These are phyloP conservation scores for Anguilla marmorata DNA, from an alignment of 2,797 vertebrate genomes.

Conservation along the genomic window DNA sequence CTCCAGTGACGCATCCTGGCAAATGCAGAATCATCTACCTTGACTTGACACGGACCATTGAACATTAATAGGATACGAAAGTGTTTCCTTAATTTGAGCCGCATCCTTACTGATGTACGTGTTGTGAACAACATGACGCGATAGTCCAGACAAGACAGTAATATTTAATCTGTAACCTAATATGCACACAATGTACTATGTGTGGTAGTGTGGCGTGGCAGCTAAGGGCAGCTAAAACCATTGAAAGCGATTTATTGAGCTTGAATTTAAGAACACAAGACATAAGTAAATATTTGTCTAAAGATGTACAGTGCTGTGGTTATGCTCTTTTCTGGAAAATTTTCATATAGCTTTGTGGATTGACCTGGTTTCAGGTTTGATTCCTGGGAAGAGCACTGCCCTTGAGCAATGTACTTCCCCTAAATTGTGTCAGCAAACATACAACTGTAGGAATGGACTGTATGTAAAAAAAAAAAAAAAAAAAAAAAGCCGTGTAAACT, in stretches of 20 bases:
- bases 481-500: too few species aligned
- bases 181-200: background rate
- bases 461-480: too few species aligned
- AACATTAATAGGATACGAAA: background rate
- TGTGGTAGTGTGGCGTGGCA: background rate
- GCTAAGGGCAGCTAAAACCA: background rate
- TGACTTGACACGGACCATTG: background rate
- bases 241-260: background rate
- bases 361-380: background rate
- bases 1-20: background rate
- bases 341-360: background rate
- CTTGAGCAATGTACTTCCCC: too few species aligned
- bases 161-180: conserved; percentile 8
- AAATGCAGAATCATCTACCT: background rate
- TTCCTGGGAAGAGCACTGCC: background rate
- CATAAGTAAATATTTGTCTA: background rate
- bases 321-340: background rate
- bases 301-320: background rate
- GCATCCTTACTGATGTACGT: background rate
- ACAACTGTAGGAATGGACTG: too few species aligned
- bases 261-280: conserved; percentile 1
- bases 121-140: background rate
- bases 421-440: too few species aligned
- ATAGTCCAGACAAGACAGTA: conserved; percentile 2
- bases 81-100: conserved; percentile 18